phyloP scores from a whole-genome alignment of 2,797 vertebrate genomes.

The Siniperca scherzeri region DNA sequence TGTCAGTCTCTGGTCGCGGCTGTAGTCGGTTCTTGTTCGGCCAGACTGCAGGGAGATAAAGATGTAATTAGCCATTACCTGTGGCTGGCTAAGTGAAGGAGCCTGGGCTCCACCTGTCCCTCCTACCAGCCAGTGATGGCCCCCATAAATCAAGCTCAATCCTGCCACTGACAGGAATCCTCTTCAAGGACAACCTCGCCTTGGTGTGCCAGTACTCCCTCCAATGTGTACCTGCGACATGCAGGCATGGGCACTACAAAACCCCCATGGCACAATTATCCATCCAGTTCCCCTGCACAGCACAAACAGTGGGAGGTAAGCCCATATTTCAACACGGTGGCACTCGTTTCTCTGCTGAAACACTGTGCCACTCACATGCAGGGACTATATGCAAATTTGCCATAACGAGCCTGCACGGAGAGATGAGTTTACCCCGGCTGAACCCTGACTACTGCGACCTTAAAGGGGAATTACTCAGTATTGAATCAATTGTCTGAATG shows the following conservation, averaged over 20 bases:
- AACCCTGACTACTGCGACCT: conserved; percentile 58
- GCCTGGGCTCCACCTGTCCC: conserved; percentile 74
- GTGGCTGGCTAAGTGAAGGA: conserved; percentile 81
- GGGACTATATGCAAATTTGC: conserved; percentile 81
- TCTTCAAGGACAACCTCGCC: conserved; percentile 83
- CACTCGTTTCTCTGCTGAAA: conserved; percentile 58
- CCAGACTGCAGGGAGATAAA: conserved; percentile 81
- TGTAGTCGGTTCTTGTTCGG: conserved; percentile 65
- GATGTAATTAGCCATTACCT: conserved; percentile 85
- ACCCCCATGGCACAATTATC: conserved; percentile 77
- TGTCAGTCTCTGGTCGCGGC: conserved; percentile 64
- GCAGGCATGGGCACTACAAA: conserved; percentile 64
- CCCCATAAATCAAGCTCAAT: conserved; percentile 87
- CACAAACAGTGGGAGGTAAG: conserved; percentile 74
- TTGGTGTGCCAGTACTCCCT: conserved; percentile 62
- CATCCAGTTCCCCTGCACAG: conserved; percentile 69
- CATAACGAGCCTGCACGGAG: conserved; percentile 64
- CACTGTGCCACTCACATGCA: conserved; percentile 65
- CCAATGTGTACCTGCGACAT: conserved; percentile 66
- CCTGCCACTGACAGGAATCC: conserved; percentile 83
- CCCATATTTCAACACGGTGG: conserved; percentile 45
- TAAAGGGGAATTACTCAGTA: conserved; percentile 55
- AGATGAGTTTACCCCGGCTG: conserved; percentile 61
- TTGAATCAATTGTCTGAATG: conserved; percentile 73
- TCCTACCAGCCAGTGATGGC: conserved; percentile 79